Evolutionary conservation across 2,888 invertebrate genomes (phyloP), one percentile per base, ranked within the genome.

Genomic region (Rhagium mordax): DNA sequence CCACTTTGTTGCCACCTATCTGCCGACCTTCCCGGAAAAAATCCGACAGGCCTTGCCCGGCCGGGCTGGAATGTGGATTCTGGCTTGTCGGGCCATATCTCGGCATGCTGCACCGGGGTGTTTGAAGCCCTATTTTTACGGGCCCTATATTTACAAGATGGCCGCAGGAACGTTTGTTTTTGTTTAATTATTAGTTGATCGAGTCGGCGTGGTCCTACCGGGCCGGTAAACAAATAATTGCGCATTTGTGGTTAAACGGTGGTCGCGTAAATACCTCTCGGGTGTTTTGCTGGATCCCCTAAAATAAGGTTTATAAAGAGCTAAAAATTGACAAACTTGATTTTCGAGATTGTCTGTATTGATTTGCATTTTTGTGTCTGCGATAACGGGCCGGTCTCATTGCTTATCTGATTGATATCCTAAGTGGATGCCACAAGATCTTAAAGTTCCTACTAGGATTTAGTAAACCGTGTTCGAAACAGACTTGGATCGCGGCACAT

Each of bases 81-180:
- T 70, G 70, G 62, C 60, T 51, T 61, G 33, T 18, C 41, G 13
- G 59, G 21, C 51, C 49, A 62, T 62, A 21, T 15, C 29, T 61
- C n/a, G n/a, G 29, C 20, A 49, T 49, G 27, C 24, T 49, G 47
- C 59, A 59, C 16, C 49, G 72, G 72, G 75, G 60, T 59, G 62
- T 47, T n/a, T n/a, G n/a, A 71, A n/a, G 27, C 41, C 21, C 20
- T 67, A 57, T 57, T 67, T 65, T 67, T 57, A 57, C 3, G 24
- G n/a, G 53, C 70, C 72, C 74, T 71, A 41, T 74, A 64, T 74
- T 73, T 60, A 72, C 78, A 78, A 78, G 74, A 78, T 78, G 78
- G 78, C 78, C 76, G 68, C 74, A 61, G 7, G 49, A 62, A 51
- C 47, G 41, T 47, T 66, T 65, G 65, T 67, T 67, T 55, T 67